These are phyloP conservation scores for Mamestra brassicae DNA, from an alignment of 2,888 invertebrate species.

Conservation along the genomic window DNA sequence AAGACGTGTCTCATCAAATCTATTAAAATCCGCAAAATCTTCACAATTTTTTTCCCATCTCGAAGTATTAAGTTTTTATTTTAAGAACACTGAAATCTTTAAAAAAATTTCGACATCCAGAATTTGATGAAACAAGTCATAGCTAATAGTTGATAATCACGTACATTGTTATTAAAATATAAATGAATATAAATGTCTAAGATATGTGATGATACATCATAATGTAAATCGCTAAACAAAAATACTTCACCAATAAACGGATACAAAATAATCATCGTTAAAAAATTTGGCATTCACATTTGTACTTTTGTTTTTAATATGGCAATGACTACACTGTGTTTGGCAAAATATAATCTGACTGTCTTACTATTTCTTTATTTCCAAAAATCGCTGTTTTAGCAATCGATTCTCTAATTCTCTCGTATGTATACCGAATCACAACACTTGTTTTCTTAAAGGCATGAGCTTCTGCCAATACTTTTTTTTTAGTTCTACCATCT, in stretches of 20 bases:
- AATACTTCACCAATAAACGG: slow-evolving; percentile 53
- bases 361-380: background rate
- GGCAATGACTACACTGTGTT: slow-evolving; percentile 62
- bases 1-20: slow-evolving; percentile 61
- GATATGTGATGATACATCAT: slow-evolving; percentile 76
- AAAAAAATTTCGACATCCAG: background rate
- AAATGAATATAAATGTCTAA: slow-evolving; percentile 65
- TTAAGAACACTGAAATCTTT: slow-evolving; percentile 13
- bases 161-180: slow-evolving; percentile 64
- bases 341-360: slow-evolving; percentile 60
- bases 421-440: slow-evolving; percentile 26
- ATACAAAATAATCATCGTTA: slow-evolving; percentile 62
- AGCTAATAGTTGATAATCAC: slow-evolving; percentile 51
- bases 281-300: slow-evolving; percentile 81
- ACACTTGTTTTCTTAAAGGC: slow-evolving; percentile 6
- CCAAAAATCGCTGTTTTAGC: background rate
- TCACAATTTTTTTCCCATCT: background rate
- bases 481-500: background rate
- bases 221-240: slow-evolving; percentile 60
- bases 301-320: slow-evolving; percentile 77
- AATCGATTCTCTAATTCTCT: background rate
- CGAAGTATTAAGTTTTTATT: background rate
- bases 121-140: slow-evolving; percentile 61
- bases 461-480: slow-evolving; percentile 9
- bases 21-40: slow-evolving; percentile 52